A percentile compares a stretch with the other conserved stretches of the same genome.
phyloP scores from a whole-genome alignment of 2,888 invertebrate genomes.

The Bruchidius siliquastri region DNA sequence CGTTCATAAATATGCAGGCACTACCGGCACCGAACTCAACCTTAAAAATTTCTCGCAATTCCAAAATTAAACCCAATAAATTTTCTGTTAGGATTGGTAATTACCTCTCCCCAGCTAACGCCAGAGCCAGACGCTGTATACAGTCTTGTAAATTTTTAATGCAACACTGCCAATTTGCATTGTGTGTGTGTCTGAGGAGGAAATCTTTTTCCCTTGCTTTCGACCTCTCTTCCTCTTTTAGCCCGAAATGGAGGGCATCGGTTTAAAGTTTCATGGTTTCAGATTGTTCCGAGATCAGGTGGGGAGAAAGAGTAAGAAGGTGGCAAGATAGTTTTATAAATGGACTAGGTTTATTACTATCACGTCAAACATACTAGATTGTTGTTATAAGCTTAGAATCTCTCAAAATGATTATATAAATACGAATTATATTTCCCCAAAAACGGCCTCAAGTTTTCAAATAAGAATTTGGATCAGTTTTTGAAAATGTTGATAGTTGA shows the following conservation, averaged over 20 bases:
- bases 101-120: not conserved
- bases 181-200: not conserved
- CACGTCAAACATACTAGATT: too few species aligned
- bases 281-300: not conserved
- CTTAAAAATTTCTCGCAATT: not conserved
- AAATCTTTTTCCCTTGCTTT: not conserved
- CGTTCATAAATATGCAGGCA: not conserved
- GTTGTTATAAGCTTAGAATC: too few species aligned
- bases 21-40: not conserved
- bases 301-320: not conserved
- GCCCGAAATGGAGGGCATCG: not conserved
- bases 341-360: too few species aligned
- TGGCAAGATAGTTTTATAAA: too few species aligned
- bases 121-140: not conserved
- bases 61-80: not conserved
- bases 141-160: not conserved
- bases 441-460: too few species aligned
- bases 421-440: too few species aligned
- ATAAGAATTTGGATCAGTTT: too few species aligned
- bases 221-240: not conserved
- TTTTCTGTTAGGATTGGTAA: not conserved
- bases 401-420: too few species aligned
- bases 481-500: too few species aligned
- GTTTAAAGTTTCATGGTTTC: not conserved
- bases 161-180: not conserved